Conservation (phyloP, 2,113 vertebrate species). For the Siphamia tubifer region DNA sequence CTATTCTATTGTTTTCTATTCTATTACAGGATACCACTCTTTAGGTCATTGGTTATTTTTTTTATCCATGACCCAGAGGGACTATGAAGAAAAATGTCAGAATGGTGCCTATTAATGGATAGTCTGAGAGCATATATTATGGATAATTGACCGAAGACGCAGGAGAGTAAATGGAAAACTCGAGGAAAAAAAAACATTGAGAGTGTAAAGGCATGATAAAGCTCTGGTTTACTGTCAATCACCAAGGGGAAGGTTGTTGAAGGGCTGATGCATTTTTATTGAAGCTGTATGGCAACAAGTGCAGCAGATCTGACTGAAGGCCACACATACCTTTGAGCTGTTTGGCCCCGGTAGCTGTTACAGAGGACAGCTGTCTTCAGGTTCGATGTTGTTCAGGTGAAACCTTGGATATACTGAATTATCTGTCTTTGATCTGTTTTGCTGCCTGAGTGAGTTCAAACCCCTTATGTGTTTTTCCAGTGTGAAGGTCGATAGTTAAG, state of each 20-base stretch:
- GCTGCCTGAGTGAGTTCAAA: not conserved
- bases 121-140: no score
- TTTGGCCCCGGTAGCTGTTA: not conserved
- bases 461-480: not conserved
- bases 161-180: no score
- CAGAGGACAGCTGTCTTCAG: not conserved
- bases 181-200: no score
- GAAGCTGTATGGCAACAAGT: not conserved
- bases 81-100: no score
- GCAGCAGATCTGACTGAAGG: not conserved
- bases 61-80: no score
- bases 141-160: no score
- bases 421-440: constrained; percentile 1
- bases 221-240: not conserved
- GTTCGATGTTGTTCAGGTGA: not conserved
- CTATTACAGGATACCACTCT: no score
- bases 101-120: no score
- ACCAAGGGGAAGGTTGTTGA: not conserved
- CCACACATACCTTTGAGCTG: not conserved
- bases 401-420: not conserved
- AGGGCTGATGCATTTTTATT: not conserved
- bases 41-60: no score
- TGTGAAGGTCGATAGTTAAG: not conserved
- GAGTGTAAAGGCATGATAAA: not conserved
- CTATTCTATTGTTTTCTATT: no score